These are phyloP conservation scores for Esox niger DNA, from an alignment of 2,113 vertebrate species.

Conservation along the genomic window DNA sequence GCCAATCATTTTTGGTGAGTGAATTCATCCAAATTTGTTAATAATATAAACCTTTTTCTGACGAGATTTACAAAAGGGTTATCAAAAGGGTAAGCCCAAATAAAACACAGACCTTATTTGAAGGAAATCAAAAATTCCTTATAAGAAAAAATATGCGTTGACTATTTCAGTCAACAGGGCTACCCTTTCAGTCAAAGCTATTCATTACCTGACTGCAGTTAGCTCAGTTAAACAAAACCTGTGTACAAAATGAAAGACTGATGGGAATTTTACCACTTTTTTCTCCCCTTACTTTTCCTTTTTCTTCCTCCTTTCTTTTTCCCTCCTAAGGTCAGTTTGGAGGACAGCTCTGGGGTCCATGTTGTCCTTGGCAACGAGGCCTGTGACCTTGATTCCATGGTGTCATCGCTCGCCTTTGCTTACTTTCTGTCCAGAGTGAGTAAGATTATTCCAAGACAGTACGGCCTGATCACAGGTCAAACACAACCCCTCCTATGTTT, in stretches of 20 bases:
- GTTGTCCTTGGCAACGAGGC: conserved; percentile 83
- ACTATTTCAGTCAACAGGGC: too few relatives aligned
- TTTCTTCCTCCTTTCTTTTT: not conserved
- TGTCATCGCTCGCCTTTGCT: conserved; percentile 77
- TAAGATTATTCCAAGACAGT: not conserved
- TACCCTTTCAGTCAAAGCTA: too few relatives aligned
- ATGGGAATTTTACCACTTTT: too few relatives aligned
- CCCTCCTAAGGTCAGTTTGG: conserved; percentile 21
- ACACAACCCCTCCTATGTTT: not conserved
- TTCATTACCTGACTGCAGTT: too few relatives aligned
- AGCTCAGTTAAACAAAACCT: not conserved
- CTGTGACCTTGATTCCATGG: conserved; percentile 84
- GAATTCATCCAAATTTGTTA: too few relatives aligned
- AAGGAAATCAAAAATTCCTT: too few relatives aligned
- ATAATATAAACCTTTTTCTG: too few relatives aligned
- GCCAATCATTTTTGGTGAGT: too few relatives aligned
- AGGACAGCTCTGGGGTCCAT: conserved; percentile 62
- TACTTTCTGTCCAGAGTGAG: conserved; percentile 81
- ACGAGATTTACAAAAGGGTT: too few relatives aligned
- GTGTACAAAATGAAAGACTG: not conserved
- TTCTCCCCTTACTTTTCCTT: not conserved
- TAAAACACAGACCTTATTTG: too few relatives aligned
- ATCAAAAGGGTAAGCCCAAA: too few relatives aligned
- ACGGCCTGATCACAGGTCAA: not conserved
- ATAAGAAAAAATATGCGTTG: too few relatives aligned